Percentiles rank a stretch among this genome's conserved stretches.
These are phyloP conservation scores for Anolis apletophallus DNA, from an alignment of 2,797 vertebrate species.

Conservation along the genomic window DNA sequence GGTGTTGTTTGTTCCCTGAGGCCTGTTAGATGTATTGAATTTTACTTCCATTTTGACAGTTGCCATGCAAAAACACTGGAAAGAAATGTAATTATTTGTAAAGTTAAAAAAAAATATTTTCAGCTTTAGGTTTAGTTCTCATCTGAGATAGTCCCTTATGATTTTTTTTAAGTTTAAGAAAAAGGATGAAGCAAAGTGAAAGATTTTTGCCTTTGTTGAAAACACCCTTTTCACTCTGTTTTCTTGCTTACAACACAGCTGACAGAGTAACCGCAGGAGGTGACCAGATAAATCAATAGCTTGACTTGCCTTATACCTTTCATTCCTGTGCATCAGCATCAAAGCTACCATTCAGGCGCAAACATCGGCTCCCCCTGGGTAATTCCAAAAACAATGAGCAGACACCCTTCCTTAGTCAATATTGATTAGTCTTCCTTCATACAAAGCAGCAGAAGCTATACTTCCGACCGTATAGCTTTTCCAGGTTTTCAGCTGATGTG, in stretches of 20 bases:
- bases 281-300: constrained; percentile 22
- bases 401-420: neutral
- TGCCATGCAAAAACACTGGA: neutral
- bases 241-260: neutral
- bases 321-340: constrained; percentile 8
- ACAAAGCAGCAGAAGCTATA: neutral
- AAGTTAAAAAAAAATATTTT: too few species aligned
- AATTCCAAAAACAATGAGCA: constrained; percentile 24
- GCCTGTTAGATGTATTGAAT: constrained; percentile 3
- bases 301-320: constrained; percentile 13
- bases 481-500: neutral
- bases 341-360: constrained; percentile 2
- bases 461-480: neutral
- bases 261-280: neutral
- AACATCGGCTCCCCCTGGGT: constrained; percentile 8
- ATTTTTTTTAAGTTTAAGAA: neutral
- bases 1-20: neutral
- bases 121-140: neutral
- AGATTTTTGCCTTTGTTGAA: neutral
- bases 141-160: neutral
- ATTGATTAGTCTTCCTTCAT: constrained; percentile 18
- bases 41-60: neutral
- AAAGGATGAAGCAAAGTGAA: neutral
- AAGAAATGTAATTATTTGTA: constrained; percentile 1
- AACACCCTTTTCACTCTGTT: neutral